A percentile compares a stretch with the other conserved stretches of the same genome.
Conservation (phyloP, 2,888 invertebrate species). For the Aphidius colemani region DNA sequence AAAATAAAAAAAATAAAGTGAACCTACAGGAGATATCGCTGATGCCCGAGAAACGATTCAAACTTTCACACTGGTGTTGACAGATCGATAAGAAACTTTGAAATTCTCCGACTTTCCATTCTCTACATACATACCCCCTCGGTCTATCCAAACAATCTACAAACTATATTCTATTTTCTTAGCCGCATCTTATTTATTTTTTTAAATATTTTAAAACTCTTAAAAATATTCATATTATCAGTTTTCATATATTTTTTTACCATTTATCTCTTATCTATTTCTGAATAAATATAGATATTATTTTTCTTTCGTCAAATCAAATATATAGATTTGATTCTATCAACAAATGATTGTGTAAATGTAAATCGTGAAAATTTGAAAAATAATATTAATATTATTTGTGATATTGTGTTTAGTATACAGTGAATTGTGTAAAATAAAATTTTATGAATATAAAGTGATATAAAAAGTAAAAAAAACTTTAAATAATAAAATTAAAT, state of each 20-base stretch:
- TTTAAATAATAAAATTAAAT: neutral
- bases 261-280: too few relatives aligned
- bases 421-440: slow-evolving; percentile 1
- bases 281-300: too few relatives aligned
- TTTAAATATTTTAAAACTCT: neutral
- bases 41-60: slow-evolving; percentile 37
- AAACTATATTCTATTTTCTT: slow-evolving; percentile 17
- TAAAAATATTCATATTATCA: neutral
- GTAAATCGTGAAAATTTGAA: too few relatives aligned
- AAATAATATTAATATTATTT: too few relatives aligned
- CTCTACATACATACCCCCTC: slow-evolving; percentile 23
- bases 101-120: slow-evolving; percentile 37
- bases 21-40: slow-evolving; percentile 33
- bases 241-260: neutral
- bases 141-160: slow-evolving; percentile 14
- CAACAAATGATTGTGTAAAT: neutral
- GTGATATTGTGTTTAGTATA: neutral
- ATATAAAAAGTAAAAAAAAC: neutral
- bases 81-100: slow-evolving; percentile 51
- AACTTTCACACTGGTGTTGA: slow-evolving; percentile 47
- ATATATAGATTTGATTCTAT: too few relatives aligned
- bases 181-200: neutral
- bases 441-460: slow-evolving; percentile 15
- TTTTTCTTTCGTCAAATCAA: too few relatives aligned
- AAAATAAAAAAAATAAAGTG: slow-evolving; percentile 9